Evolutionary conservation across 2,888 invertebrate genomes (phyloP).

Genomic region (Alloscopus bannaensis): DNA sequence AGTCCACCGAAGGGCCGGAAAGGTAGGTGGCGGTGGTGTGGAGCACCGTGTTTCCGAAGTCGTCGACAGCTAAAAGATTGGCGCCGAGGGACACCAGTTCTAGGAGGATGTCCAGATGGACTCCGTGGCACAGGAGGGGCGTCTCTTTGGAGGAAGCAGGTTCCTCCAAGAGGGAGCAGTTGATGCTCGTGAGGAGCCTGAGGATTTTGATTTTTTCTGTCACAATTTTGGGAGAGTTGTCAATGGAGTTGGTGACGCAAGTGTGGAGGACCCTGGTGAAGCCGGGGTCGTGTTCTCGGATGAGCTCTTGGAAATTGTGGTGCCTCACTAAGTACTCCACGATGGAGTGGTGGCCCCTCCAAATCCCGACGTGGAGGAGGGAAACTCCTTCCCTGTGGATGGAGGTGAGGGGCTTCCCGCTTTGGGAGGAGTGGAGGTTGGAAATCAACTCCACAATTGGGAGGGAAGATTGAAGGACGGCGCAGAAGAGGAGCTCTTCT

Average conservation of each 20-base stretch:
- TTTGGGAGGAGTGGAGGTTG: too few species aligned
- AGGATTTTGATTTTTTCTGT: neutral
- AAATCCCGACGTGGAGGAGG: neutral
- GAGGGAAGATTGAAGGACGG: too few species aligned
- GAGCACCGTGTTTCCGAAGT: neutral
- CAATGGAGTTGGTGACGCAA: neutral
- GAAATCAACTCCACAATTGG: too few species aligned
- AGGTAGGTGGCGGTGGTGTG: neutral
- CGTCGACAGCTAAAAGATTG: neutral
- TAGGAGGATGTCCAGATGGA: neutral
- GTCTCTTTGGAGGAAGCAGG: neutral
- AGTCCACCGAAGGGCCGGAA: too few species aligned
- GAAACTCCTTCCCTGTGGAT: too few species aligned
- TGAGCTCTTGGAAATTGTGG: neutral
- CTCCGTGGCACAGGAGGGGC: neutral
- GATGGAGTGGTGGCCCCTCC: neutral
- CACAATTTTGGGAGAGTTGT: neutral
- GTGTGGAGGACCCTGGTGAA: neutral
- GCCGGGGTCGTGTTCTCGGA: neutral
- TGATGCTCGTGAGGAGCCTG: neutral
- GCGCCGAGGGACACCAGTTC: neutral
- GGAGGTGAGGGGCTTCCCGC: too few species aligned
- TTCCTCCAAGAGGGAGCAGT: neutral
- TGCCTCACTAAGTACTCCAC: neutral
- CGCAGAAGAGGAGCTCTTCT: too few species aligned